phyloP scores from a whole-genome alignment of 2,888 invertebrate genomes.

The Crioceris asparagi region DNA sequence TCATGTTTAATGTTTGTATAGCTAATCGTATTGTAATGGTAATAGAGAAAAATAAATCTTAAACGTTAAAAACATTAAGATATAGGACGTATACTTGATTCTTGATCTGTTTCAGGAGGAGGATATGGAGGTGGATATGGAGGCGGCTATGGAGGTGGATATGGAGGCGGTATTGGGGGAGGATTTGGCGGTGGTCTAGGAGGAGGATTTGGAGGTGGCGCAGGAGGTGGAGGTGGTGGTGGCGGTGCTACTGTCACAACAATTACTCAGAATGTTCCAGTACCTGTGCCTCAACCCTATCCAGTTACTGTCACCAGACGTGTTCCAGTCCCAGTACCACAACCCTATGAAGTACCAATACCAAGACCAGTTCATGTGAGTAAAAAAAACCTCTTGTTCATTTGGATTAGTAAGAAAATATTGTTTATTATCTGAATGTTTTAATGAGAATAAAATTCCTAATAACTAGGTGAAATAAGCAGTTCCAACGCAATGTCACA shows the following conservation, averaged over 20 bases:
- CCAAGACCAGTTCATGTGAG: conserved; percentile 37
- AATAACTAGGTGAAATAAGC: too few species aligned
- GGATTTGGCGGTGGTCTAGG: conserved; percentile 12
- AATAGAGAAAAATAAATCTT: neutral
- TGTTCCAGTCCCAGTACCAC: conserved; percentile 43
- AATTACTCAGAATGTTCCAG: conserved; percentile 32
- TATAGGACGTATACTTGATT: too few species aligned
- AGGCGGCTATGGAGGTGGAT: conserved; percentile 16
- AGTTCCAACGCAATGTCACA: too few species aligned
- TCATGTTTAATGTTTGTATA: neutral
- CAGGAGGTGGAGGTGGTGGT: conserved; percentile 25
- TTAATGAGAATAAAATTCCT: too few species aligned
- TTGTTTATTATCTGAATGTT: too few species aligned
- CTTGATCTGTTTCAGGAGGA: conserved; percentile 9
- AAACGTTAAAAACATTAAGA: too few species aligned
- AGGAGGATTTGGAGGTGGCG: conserved; percentile 12
- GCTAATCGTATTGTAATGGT: neutral
- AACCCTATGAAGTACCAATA: conserved; percentile 42
- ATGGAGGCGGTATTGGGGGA: conserved; percentile 13
- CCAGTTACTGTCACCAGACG: conserved; percentile 38
- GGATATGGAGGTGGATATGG: conserved; percentile 16
- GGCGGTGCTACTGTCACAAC: conserved; percentile 33
- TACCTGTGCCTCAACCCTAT: conserved; percentile 34
- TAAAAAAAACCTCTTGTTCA: too few species aligned
- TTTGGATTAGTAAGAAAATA: too few species aligned